phyloP scores from a whole-genome alignment of 2,888 invertebrate genomes.

The Synanthedon formicaeformis region DNA sequence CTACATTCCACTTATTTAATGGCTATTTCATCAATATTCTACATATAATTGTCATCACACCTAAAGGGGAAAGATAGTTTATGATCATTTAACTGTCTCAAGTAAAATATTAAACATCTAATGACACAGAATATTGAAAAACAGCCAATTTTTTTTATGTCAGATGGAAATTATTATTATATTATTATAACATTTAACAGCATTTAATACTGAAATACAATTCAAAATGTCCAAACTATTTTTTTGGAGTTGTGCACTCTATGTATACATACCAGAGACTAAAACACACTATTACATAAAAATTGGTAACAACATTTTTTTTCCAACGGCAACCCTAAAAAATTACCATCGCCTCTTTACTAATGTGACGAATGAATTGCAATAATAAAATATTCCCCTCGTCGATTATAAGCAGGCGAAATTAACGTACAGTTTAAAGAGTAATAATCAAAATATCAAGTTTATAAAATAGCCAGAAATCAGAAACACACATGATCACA shows the following conservation, averaged over 20 bases:
- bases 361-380: slow-evolving; percentile 62
- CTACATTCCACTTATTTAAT: not conserved
- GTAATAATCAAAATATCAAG: slow-evolving; percentile 10
- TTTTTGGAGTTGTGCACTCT: slow-evolving; percentile 5
- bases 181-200: not conserved
- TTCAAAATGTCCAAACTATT: not conserved
- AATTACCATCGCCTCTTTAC: slow-evolving; percentile 37
- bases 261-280: slow-evolving; percentile 15
- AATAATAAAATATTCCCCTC: slow-evolving; percentile 48
- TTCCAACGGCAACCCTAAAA: slow-evolving; percentile 39
- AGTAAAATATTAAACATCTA: no score
- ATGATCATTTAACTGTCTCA: no score
- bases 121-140: no score
- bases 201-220: not conserved
- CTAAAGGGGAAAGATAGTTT: no score
- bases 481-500: slow-evolving; percentile 42
- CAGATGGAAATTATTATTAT: not conserved
- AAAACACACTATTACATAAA: slow-evolving; percentile 20
- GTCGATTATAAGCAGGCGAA: slow-evolving; percentile 38
- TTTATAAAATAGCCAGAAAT: slow-evolving; percentile 25
- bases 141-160: no score
- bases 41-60: no score
- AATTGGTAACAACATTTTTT: slow-evolving; percentile 42
- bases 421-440: slow-evolving; percentile 39
- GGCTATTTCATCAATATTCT: not conserved